Conservation (phyloP, 2,888 invertebrate species). For the Polyommatus iphigenia region DNA sequence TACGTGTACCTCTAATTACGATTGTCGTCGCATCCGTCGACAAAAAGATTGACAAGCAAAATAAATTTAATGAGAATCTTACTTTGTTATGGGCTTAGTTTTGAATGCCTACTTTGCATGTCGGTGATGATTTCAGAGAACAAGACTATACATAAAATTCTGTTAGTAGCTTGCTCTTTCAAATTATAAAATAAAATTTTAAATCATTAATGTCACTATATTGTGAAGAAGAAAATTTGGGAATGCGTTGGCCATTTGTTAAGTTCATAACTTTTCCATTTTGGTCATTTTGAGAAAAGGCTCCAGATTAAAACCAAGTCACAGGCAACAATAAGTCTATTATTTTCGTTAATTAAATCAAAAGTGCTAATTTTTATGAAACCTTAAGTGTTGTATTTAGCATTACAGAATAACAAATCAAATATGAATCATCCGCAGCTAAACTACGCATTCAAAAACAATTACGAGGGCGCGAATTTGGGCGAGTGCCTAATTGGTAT, state of each 20-base stretch:
- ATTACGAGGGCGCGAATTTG: constrained; percentile 75
- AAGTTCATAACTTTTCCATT: too few species aligned
- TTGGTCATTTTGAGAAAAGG: too few species aligned
- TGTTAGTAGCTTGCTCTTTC: too few species aligned
- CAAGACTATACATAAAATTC: too few species aligned
- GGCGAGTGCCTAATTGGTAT: constrained; percentile 79
- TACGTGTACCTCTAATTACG: constrained; percentile 33
- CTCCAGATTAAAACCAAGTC: too few species aligned
- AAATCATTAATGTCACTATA: too few species aligned
- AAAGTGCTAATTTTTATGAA: neutral
- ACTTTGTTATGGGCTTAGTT: neutral
- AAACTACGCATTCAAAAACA: constrained; percentile 77
- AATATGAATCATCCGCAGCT: constrained; percentile 68
- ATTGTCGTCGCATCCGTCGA: constrained; percentile 4
- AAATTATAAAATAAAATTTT: too few species aligned
- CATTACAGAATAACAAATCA: constrained; percentile 34
- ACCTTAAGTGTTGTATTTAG: neutral
- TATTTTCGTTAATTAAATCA: too few species aligned
- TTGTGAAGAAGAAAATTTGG: too few species aligned
- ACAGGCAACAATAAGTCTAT: too few species aligned
- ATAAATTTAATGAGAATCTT: neutral
- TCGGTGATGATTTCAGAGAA: neutral
- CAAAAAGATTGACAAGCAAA: constrained; percentile 9
- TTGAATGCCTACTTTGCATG: neutral
- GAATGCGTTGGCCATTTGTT: too few species aligned